Evolutionary conservation across 1,140 invertebrate genomes (phyloP).

Genomic region (Geopemphigus sp.): DNA sequence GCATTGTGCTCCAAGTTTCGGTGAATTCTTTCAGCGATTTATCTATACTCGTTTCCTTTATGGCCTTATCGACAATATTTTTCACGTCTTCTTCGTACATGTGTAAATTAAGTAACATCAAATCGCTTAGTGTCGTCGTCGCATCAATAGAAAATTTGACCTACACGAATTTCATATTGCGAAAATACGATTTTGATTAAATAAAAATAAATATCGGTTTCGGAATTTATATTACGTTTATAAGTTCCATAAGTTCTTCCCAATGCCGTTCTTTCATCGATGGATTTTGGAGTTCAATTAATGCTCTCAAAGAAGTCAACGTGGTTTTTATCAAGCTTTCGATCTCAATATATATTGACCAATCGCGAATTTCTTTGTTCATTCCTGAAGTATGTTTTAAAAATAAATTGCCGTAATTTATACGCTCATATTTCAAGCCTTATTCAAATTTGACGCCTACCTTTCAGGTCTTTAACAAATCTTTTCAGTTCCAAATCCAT

Average conservation of each 20-base stretch:
- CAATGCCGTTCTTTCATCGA: slow-evolving; percentile 90
- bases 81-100: slow-evolving; percentile 93
- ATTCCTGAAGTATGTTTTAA: slow-evolving; percentile 59
- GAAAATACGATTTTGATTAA: neutral
- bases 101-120: slow-evolving; percentile 83
- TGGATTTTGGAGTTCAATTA: slow-evolving; percentile 90
- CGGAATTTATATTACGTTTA: slow-evolving; percentile 63
- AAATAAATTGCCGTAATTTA: slow-evolving; percentile 34
- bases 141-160: slow-evolving; percentile 73
- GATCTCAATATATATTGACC: slow-evolving; percentile 71
- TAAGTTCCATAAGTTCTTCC: slow-evolving; percentile 88
- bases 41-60: slow-evolving; percentile 94
- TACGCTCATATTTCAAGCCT: neutral
- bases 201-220: too few species aligned
- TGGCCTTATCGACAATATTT: slow-evolving; percentile 90
- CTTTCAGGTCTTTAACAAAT: slow-evolving; percentile 77
- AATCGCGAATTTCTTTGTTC: slow-evolving; percentile 82
- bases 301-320: slow-evolving; percentile 80
- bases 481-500: slow-evolving; percentile 94
- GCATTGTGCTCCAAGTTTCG: slow-evolving; percentile 76
- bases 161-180: slow-evolving; percentile 55
- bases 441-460: slow-evolving; percentile 53
- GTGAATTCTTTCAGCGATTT: slow-evolving; percentile 83
- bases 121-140: slow-evolving; percentile 77
- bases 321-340: slow-evolving; percentile 80